Evolutionary conservation across 2,797 vertebrate species (phyloP).

Genomic region (Leucoraja ocellata): DNA sequence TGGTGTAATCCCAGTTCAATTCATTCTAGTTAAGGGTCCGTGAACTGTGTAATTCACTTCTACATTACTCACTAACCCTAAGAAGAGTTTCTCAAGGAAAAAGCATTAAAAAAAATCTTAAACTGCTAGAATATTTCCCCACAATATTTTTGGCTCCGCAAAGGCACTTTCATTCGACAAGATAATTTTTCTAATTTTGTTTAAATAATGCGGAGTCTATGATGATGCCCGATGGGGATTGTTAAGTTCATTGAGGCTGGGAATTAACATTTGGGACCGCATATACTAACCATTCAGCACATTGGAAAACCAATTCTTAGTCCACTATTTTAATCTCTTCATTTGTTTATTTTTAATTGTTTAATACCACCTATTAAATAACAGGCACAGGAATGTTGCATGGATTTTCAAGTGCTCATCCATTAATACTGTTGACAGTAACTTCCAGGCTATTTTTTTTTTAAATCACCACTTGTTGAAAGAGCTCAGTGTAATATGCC

Average conservation of each 20-base stretch:
- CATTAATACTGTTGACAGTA: neutral
- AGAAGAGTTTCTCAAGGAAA: neutral
- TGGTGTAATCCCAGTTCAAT: neutral
- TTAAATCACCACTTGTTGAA: neutral
- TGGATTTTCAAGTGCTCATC: neutral
- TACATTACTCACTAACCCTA: neutral
- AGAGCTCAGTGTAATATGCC: neutral
- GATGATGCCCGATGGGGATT: neutral
- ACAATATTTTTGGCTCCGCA: neutral
- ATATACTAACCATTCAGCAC: neutral
- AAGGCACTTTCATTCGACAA: neutral
- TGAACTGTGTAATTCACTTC: neutral
- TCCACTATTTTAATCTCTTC: neutral
- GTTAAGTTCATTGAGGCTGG: neutral
- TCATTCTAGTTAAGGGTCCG: neutral
- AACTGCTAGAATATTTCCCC: neutral
- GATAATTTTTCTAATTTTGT: neutral
- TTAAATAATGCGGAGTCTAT: no score
- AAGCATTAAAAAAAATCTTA: neutral
- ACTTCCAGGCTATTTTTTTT: neutral
- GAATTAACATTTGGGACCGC: neutral
- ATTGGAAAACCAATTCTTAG: neutral
- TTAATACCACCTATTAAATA: conserved; percentile 6
- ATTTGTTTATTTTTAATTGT: conserved; percentile 33
- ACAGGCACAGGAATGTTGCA: neutral